phyloP scores from a whole-genome alignment of 2,113 vertebrate species.

The Lepisosteus oculatus region DNA sequence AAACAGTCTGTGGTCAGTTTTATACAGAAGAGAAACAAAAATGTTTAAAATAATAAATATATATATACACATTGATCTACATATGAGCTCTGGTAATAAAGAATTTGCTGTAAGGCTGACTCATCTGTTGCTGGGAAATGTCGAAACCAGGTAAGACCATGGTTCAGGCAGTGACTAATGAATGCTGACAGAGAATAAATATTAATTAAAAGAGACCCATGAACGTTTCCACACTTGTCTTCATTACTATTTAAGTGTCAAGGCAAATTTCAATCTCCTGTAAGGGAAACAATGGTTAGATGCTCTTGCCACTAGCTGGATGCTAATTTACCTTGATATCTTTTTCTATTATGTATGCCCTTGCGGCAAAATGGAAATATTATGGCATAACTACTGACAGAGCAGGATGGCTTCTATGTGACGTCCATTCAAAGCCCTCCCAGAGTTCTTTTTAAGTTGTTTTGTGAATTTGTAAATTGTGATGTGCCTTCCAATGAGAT shows the following conservation, averaged over 20 bases:
- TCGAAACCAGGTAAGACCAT: constrained; percentile 48
- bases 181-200: constrained; percentile 64
- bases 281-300: background rate
- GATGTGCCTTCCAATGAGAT: no score
- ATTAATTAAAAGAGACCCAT: constrained; percentile 62
- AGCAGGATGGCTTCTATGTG: no score
- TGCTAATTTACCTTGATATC: constrained; percentile 2
- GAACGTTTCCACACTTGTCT: constrained; percentile 57
- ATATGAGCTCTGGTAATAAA: no score
- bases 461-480: no score
- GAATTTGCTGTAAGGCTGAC: no score
- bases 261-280: constrained; percentile 43
- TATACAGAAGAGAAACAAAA: no score
- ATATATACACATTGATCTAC: no score
- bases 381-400: no score
- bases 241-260: constrained; percentile 66
- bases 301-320: background rate
- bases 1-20: no score
- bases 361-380: background rate
- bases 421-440: no score
- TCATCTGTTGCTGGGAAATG: constrained; percentile 48
- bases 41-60: no score
- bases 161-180: constrained; percentile 60
- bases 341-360: constrained; percentile 1
- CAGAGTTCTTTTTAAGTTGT: no score